Conservation (phyloP, 2,888 invertebrate genomes). For the Andrena dorsata region DNA sequence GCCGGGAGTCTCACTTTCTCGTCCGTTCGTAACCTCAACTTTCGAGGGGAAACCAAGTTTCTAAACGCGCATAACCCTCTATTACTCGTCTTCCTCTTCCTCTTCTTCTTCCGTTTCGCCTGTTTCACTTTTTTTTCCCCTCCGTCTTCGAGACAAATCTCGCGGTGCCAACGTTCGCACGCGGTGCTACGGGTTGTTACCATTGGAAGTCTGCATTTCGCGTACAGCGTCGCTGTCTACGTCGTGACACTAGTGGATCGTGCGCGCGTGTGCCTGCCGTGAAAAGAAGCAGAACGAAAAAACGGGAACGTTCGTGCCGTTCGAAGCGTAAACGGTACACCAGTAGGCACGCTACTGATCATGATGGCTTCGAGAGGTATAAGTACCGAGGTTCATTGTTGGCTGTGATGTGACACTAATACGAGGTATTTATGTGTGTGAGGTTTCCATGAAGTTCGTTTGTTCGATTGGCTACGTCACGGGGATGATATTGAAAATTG, state of each 20-base stretch:
- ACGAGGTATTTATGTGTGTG: constrained; percentile 36
- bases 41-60: neutral
- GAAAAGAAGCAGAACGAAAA: neutral
- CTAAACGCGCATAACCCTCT: neutral
- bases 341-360: constrained; percentile 20
- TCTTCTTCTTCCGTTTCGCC: neutral
- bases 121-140: neutral
- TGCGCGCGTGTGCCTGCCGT: constrained; percentile 6
- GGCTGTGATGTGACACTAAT: constrained; percentile 36
- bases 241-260: neutral
- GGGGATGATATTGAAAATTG: neutral
- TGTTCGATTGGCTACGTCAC: neutral
- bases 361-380: constrained; percentile 41
- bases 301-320: constrained; percentile 60
- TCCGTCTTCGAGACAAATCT: neutral
- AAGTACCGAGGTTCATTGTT: constrained; percentile 9
- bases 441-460: neutral
- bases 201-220: neutral
- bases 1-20: constrained; percentile 7
- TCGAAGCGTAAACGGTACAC: constrained; percentile 21
- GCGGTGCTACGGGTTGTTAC: constrained; percentile 15
- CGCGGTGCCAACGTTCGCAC: constrained; percentile 3
- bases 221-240: neutral
- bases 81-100: neutral
- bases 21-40: constrained; percentile 2